Conservation (phyloP, 2,797 vertebrate genomes). For the Schizothorax lantsangensis region DNA sequence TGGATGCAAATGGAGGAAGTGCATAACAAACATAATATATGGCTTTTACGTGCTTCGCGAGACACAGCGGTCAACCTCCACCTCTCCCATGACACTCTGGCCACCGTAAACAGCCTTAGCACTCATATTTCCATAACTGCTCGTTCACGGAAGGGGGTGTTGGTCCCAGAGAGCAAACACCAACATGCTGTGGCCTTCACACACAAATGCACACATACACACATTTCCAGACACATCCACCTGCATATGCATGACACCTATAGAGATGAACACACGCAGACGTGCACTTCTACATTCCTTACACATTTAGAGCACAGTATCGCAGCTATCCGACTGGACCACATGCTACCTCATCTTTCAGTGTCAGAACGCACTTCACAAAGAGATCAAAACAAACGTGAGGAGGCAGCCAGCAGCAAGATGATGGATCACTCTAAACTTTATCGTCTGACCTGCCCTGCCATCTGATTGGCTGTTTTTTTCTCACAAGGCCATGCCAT, state of each 20-base stretch:
- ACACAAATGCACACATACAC: not conserved
- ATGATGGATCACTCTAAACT: constrained; percentile 79
- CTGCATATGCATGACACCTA: constrained; percentile 53
- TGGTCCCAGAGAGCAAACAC: not conserved
- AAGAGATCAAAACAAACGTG: constrained; percentile 82
- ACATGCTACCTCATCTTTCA: constrained; percentile 79
- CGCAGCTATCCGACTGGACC: constrained; percentile 52
- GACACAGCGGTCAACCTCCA: not conserved
- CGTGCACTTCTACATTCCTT: constrained; percentile 8
- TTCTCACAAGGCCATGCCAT: constrained; percentile 60
- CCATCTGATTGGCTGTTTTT: constrained; percentile 63
- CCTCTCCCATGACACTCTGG: not conserved
- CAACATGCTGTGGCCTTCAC: not conserved
- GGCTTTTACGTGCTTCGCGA: constrained; percentile 2
- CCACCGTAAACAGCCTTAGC: not conserved
- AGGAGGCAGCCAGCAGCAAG: constrained; percentile 71
- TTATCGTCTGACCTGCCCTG: constrained; percentile 61
- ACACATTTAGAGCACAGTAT: constrained; percentile 11
- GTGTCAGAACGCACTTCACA: constrained; percentile 73
- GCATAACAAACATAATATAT: constrained; percentile 48
- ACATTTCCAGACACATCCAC: not conserved
- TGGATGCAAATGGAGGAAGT: constrained; percentile 76
- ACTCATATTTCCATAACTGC: constrained; percentile 2
- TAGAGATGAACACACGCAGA: not conserved
- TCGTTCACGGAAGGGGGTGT: not conserved